Percentiles rank a stretch among this genome's conserved stretches.
Conservation (phyloP, 2,113 vertebrate species). For the Dicerorhinus sumatrensis region DNA sequence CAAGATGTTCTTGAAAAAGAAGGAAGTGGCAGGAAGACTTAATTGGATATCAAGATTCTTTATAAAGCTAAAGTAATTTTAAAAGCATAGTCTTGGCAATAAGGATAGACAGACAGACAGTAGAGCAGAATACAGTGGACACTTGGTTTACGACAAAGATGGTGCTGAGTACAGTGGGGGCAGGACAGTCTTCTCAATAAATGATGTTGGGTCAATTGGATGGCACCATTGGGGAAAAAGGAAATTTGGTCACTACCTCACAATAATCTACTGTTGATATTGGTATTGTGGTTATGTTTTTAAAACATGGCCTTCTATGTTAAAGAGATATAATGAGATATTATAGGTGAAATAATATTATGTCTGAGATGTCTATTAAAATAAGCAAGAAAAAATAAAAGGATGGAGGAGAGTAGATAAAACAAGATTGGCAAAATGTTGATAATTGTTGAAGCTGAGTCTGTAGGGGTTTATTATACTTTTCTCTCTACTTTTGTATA, state of each 20-base stretch:
- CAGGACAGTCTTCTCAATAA: background rate
- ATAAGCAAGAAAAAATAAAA: background rate
- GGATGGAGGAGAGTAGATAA: background rate
- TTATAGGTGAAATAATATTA: background rate
- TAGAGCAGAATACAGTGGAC: background rate
- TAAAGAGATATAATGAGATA: background rate
- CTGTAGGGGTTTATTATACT: background rate
- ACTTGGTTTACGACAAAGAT: background rate
- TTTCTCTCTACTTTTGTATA: background rate
- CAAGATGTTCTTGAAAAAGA: background rate
- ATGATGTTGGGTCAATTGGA: fast-evolving
- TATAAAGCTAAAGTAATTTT: background rate
- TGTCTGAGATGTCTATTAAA: background rate
- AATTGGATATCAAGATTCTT: background rate
- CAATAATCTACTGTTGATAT: background rate
- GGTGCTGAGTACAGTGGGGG: fast-evolving
- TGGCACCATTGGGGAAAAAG: fast-evolving
- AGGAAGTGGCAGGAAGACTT: background rate
- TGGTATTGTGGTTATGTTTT: background rate
- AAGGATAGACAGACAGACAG: background rate
- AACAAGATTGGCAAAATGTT: background rate
- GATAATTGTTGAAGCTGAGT: background rate
- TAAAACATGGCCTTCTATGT: background rate
- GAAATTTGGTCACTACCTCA: background rate
- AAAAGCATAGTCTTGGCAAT: background rate